Evolutionary conservation across 2,113 vertebrate species (phyloP).

Genomic region (Tragelaphus buxtoni): DNA sequence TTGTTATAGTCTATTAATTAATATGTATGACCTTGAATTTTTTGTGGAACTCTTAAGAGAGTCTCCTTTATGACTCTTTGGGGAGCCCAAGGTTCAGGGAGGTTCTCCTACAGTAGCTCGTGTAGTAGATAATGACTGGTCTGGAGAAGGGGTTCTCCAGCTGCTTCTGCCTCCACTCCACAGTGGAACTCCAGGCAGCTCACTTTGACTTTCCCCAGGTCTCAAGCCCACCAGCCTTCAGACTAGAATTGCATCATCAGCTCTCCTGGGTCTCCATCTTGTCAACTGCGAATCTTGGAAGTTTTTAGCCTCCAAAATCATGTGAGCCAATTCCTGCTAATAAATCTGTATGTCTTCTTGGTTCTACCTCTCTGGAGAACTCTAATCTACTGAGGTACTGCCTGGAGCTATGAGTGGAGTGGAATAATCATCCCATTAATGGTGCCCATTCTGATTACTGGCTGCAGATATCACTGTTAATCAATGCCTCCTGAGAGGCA

Average conservation of each 20-base stretch:
- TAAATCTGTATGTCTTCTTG: not conserved
- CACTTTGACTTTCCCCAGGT: not conserved
- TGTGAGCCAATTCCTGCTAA: not conserved
- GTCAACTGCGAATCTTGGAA: not conserved
- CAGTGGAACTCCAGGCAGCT: not conserved
- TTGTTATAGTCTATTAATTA: not conserved
- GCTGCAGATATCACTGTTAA: conserved; percentile 76
- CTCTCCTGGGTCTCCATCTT: not conserved
- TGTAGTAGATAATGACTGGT: not conserved
- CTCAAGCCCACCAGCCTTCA: not conserved
- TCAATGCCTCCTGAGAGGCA: conserved; percentile 68
- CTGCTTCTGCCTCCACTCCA: not conserved
- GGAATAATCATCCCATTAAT: conserved; percentile 68
- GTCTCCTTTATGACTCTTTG: not conserved
- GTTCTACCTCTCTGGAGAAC: not conserved
- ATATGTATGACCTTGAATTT: not conserved
- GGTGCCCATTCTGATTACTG: conserved; percentile 75
- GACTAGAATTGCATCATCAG: not conserved
- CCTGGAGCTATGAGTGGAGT: conserved; percentile 26
- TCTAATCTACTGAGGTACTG: not conserved
- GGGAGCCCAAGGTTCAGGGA: not conserved
- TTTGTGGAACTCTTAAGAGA: not conserved
- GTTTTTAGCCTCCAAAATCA: not conserved
- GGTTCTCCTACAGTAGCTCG: not conserved
- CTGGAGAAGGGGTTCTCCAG: not conserved